Base-by-base conservation (phyloP, 2,113 vertebrate genomes). In the Coreoperca whiteheadi region DNA sequence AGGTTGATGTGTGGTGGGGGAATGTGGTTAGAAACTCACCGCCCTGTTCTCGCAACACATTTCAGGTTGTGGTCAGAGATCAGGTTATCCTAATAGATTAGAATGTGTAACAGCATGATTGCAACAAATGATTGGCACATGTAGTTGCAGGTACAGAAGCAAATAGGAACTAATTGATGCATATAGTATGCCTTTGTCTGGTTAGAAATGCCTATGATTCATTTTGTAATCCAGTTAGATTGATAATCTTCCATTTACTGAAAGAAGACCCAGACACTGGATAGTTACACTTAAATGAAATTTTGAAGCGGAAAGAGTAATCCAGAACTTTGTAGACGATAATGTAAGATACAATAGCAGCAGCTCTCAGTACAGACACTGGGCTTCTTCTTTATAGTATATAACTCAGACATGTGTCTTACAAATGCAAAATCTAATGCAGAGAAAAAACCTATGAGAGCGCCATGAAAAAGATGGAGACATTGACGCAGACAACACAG, bases 51-150 rank as follows among this genome's bases (percentile, higher is more conserved):
- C n/a, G n/a, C n/a, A n/a, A n/a, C n/a, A n/a, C n/a, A 34, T 59
- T 32, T 56, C 65, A 71, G 63, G 56, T 66, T 51, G 69, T 46
- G 21, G 53, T 56, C 61, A 71, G 50, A 74, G 53, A 85, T 85
- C 48, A 71, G 46, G 48, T 75, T 46, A 61, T 30, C 37, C 23
- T 9, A 28, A 73, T 18, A 11, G n/a, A 46, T 77, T 39, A 20
- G 8, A 54, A 41, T 4, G 21, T 78, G 61, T 72, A 72, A 79
- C 20, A 74, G n/a, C 48, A 37, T 10, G 14, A 14, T 43, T 11
- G 18, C 32, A 82, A 41, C 67, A 54, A 16, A 80, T 6, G 16
- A 63, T 5, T 57, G 66, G 46, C 48, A 21, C 37, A 21, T 37
- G 18, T 3, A 48, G 39, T n/a, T 32, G 41, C 53, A 73, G 25